phyloP scores from a whole-genome alignment of 2,797 vertebrate genomes.

The Characodon lateralis region DNA sequence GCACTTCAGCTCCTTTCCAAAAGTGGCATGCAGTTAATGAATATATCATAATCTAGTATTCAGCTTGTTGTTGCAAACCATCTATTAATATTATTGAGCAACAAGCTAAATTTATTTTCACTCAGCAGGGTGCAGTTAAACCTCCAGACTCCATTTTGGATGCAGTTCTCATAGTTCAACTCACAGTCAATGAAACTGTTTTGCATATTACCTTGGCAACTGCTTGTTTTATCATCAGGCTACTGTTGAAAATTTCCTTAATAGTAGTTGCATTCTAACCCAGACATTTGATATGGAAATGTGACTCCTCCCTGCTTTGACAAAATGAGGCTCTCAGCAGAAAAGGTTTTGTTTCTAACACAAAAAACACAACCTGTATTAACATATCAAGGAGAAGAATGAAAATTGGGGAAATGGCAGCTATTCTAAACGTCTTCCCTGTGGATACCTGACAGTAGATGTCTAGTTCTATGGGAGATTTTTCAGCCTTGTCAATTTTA shows the following conservation, averaged over 20 bases:
- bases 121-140: conserved; percentile 33
- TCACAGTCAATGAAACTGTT: conserved; percentile 68
- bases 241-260: conserved; percentile 71
- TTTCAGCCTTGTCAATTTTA: conserved; percentile 26
- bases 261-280: conserved; percentile 74
- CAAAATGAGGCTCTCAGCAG: conserved; percentile 69
- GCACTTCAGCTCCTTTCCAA: background rate
- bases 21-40: background rate
- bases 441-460: conserved; percentile 54
- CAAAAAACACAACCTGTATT: conserved; percentile 71
- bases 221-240: conserved; percentile 74
- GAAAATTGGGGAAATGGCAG: conserved; percentile 28
- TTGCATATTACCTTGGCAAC: conserved; percentile 81
- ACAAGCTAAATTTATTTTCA: conserved; percentile 12
- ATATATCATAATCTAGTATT: background rate
- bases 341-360: conserved; percentile 70
- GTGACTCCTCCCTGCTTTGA: conserved; percentile 74
- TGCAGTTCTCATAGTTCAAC: conserved; percentile 67
- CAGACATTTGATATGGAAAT: conserved; percentile 79
- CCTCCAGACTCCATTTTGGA: conserved; percentile 52
- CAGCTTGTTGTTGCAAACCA: background rate
- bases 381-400: conserved; percentile 73
- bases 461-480: conserved; percentile 40
- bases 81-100: conserved; percentile 18
- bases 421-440: conserved; percentile 68